Conservation (phyloP, 2,888 invertebrate species). For the Lacanobia wlatinum region DNA sequence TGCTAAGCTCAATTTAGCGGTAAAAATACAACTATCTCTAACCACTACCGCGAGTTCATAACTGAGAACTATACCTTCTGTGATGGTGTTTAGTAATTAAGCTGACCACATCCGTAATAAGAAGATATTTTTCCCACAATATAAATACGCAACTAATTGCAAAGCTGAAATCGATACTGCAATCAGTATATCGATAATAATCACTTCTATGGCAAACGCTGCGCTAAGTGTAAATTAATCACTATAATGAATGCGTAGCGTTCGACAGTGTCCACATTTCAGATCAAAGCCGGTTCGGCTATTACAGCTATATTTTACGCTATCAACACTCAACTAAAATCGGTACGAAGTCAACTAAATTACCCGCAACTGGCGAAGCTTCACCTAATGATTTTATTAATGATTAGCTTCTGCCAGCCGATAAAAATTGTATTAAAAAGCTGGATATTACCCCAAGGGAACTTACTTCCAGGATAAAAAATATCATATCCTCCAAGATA, state of each 20-base stretch:
- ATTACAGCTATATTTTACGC: neutral
- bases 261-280: neutral
- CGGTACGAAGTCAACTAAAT: neutral
- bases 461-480: too few species aligned
- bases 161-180: slow-evolving; percentile 31
- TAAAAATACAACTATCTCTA: too few species aligned
- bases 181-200: slow-evolving; percentile 22
- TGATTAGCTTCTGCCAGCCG: too few species aligned
- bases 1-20: too few species aligned
- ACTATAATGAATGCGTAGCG: slow-evolving; percentile 17
- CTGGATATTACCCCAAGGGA: too few species aligned
- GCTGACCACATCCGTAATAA: too few species aligned
- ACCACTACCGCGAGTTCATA: too few species aligned
- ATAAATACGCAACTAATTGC: neutral
- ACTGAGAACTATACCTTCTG: too few species aligned
- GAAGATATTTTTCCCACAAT: neutral
- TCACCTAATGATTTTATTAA: neutral
- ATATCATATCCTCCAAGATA: too few species aligned
- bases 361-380: neutral
- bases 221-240: slow-evolving; percentile 38
- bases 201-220: slow-evolving; percentile 3
- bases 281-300: slow-evolving; percentile 17
- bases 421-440: too few species aligned
- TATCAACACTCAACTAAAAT: slow-evolving; percentile 3
- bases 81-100: too few species aligned